A percentile compares a stretch with the other conserved stretches of the same genome.
Evolutionary conservation across 2,888 invertebrate genomes (phyloP).

Genomic region (Endotricha flammealis): DNA sequence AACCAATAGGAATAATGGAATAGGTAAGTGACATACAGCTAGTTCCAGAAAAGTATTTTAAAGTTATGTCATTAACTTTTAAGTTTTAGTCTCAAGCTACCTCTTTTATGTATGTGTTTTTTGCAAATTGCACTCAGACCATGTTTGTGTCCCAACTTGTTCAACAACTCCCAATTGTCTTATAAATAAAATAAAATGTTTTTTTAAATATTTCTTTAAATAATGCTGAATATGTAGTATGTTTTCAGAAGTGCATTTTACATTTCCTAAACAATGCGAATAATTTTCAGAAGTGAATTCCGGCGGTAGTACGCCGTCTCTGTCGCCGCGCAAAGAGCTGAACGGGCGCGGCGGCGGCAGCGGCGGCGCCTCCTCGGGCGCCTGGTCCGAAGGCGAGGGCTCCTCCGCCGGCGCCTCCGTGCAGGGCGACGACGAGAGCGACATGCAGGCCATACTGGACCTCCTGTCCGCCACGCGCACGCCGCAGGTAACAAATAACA

Average conservation of each 20-base stretch:
- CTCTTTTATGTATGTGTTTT: too few relatives aligned
- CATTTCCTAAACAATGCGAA: neutral
- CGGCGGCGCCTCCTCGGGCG: slow-evolving; percentile 82
- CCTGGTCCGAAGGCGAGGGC: slow-evolving; percentile 86
- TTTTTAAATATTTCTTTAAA: too few relatives aligned
- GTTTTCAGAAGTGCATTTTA: too few relatives aligned
- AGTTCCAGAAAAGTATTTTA: too few relatives aligned
- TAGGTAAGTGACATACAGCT: slow-evolving; percentile 64
- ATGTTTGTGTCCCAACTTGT: too few relatives aligned
- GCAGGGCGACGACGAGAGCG: slow-evolving; percentile 85
- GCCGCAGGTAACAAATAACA: slow-evolving; percentile 81
- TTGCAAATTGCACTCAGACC: too few relatives aligned
- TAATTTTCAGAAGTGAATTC: slow-evolving; percentile 56
- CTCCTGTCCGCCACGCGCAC: slow-evolving; percentile 85
- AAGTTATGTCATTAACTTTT: neutral
- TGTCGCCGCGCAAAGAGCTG: slow-evolving; percentile 84
- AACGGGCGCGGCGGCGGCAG: slow-evolving; percentile 67
- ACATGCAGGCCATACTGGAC: slow-evolving; percentile 83
- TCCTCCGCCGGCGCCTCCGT: slow-evolving; percentile 85
- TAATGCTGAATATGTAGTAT: too few relatives aligned
- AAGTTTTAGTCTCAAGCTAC: too few relatives aligned
- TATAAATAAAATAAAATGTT: too few relatives aligned
- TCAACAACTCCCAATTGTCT: too few relatives aligned
- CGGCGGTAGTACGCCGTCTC: slow-evolving; percentile 79
- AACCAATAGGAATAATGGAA: slow-evolving; percentile 72